Percentiles rank a stretch among this genome's conserved stretches.
Conservation (phyloP, 2,888 invertebrate genomes). For the Corbicula japonica region DNA sequence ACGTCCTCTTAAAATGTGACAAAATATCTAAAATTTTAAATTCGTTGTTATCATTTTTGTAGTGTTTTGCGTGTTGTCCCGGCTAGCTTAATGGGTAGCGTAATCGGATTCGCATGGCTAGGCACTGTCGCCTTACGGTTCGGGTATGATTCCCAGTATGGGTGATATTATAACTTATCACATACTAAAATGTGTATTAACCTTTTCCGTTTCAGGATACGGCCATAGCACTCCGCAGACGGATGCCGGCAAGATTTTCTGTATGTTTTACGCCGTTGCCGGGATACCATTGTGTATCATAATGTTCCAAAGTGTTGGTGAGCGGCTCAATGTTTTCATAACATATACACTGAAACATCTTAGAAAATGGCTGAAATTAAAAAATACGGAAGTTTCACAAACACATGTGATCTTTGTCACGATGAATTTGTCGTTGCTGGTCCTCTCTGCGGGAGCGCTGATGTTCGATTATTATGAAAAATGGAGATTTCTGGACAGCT, state of each 20-base stretch:
- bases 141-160: no score
- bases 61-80: no score
- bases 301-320: slow-evolving; percentile 99
- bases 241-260: slow-evolving; percentile 98
- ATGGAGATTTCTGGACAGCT: slow-evolving; percentile 95
- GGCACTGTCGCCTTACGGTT: no score
- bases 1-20: no score
- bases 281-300: slow-evolving; percentile 98
- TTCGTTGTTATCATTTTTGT: no score
- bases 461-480: slow-evolving; percentile 98
- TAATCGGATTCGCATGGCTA: no score
- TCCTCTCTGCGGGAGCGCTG: slow-evolving; percentile 97
- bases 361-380: slow-evolving; percentile 94
- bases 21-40: no score
- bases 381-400: slow-evolving; percentile 91
- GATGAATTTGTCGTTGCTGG: slow-evolving; percentile 94
- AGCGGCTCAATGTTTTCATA: slow-evolving; percentile 98
- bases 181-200: no score
- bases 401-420: slow-evolving; percentile 96
- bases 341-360: slow-evolving; percentile 96
- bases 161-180: no score
- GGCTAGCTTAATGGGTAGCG: no score
- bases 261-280: slow-evolving; percentile 93
- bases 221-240: slow-evolving; percentile 99
- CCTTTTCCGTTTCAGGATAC: slow-evolving; percentile 90